phyloP scores from a whole-genome alignment of 2,888 invertebrate genomes.

The Philhelius pedissequus region DNA sequence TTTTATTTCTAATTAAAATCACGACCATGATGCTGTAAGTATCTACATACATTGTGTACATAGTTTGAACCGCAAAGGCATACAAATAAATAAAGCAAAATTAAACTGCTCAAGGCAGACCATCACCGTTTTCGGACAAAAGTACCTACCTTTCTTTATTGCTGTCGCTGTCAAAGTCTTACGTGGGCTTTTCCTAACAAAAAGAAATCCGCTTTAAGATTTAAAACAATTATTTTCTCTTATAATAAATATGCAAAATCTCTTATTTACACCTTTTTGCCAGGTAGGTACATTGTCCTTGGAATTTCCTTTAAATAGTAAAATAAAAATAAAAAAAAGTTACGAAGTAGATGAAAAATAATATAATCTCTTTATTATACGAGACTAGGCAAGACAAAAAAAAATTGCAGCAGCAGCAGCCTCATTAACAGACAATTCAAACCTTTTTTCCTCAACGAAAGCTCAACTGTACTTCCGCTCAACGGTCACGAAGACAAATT shows the following conservation, averaged over 20 bases:
- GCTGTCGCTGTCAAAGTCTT: not conserved
- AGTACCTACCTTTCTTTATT: conserved; percentile 2
- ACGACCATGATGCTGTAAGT: no score
- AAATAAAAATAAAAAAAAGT: not conserved
- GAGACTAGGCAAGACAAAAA: conserved; percentile 29
- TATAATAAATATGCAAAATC: conserved; percentile 21
- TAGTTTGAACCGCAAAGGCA: not conserved
- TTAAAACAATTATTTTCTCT: conserved; percentile 16
- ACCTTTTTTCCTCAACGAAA: conserved; percentile 34
- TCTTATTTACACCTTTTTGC: conserved; percentile 34
- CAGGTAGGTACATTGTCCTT: conserved; percentile 39
- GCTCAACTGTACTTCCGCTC: conserved; percentile 28
- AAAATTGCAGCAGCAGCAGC: conserved; percentile 35
- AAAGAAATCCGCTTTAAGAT: not conserved
- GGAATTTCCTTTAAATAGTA: not conserved
- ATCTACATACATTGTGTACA: no score
- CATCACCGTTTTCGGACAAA: conserved; percentile 16
- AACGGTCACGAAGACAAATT: not conserved
- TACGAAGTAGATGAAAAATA: conserved; percentile 7
- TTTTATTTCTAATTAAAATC: conserved; percentile 13
- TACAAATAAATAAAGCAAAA: not conserved
- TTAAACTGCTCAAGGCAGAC: not conserved
- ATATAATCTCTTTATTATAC: conserved; percentile 56
- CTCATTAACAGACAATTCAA: conserved; percentile 64
- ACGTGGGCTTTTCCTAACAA: not conserved